Evolutionary conservation across 2,113 vertebrate species (phyloP).

Genomic region (Butorides virescens): DNA sequence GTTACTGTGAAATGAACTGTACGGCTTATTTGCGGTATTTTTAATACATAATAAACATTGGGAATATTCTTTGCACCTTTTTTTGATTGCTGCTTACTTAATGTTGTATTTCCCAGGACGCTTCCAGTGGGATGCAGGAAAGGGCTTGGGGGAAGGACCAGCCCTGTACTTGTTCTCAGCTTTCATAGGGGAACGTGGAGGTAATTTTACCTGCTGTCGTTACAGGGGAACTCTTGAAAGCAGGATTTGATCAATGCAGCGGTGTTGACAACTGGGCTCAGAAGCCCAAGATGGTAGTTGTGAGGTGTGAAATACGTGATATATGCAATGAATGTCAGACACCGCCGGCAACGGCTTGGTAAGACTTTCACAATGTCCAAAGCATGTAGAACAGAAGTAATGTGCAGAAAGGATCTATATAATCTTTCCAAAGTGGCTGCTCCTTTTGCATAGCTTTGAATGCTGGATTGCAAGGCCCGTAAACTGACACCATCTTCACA

Average conservation of each 20-base stretch:
- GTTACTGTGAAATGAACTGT: constrained; percentile 80
- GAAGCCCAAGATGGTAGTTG: not conserved
- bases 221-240: not conserved
- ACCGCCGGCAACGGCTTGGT: not conserved
- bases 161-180: not conserved
- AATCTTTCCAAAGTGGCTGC: not conserved
- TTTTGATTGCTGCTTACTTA: not conserved
- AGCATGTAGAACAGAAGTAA: not conserved
- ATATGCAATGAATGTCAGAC: not conserved
- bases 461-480: not conserved
- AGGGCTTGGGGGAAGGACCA: not conserved
- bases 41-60: constrained; percentile 82
- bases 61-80: constrained; percentile 72
- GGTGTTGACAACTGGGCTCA: not conserved
- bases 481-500: not conserved
- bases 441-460: not conserved
- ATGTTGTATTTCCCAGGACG: not conserved
- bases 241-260: not conserved
- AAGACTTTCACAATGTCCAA: not conserved
- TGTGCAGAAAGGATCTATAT: not conserved
- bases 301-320: not conserved
- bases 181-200: not conserved
- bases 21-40: constrained; percentile 76
- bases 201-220: not conserved
- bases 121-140: not conserved